A percentile compares a stretch with the other conserved stretches of the same genome.
These are phyloP conservation scores for Tragelaphus scriptus DNA, from an alignment of 2,113 vertebrate genomes.

Conservation along the genomic window DNA sequence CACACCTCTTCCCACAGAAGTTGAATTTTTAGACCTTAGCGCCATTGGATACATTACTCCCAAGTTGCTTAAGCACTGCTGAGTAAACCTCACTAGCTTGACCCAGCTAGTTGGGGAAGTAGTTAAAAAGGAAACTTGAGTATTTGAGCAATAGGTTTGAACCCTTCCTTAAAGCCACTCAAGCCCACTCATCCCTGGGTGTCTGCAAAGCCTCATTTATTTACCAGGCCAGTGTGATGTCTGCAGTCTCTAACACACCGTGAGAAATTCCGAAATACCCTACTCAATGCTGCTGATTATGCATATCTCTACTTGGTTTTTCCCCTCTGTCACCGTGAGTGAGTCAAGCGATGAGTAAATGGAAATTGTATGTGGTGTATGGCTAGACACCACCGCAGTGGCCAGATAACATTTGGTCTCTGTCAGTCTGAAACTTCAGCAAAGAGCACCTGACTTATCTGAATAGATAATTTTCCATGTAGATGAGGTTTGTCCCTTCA, in stretches of 20 bases:
- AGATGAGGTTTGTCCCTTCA: not conserved
- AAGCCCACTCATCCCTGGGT: not conserved
- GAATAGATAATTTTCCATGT: not conserved
- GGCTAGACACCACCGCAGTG: not conserved
- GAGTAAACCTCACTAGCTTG: not conserved
- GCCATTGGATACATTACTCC: not conserved
- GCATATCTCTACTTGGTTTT: not conserved
- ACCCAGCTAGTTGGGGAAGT: not conserved
- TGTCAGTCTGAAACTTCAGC: slow-evolving; percentile 6
- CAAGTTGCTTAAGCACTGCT: not conserved
- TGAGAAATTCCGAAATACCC: slow-evolving; percentile 22
- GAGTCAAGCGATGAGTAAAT: slow-evolving; percentile 57
- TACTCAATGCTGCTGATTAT: not conserved
- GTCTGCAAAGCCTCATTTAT: not conserved
- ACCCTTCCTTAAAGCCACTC: not conserved
- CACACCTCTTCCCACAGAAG: not conserved
- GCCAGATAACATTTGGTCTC: not conserved
- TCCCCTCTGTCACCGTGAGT: not conserved
- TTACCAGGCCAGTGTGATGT: not conserved
- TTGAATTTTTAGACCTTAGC: not conserved
- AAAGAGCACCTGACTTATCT: slow-evolving; percentile 18
- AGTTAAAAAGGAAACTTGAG: not conserved
- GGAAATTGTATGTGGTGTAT: slow-evolving; percentile 21
- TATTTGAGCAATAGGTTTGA: not conserved
- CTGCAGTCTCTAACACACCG: not conserved